Percentiles rank a stretch among this genome's conserved stretches.
phyloP scores from a whole-genome alignment of 2,888 invertebrate genomes.

The Xiphydria camelus region DNA sequence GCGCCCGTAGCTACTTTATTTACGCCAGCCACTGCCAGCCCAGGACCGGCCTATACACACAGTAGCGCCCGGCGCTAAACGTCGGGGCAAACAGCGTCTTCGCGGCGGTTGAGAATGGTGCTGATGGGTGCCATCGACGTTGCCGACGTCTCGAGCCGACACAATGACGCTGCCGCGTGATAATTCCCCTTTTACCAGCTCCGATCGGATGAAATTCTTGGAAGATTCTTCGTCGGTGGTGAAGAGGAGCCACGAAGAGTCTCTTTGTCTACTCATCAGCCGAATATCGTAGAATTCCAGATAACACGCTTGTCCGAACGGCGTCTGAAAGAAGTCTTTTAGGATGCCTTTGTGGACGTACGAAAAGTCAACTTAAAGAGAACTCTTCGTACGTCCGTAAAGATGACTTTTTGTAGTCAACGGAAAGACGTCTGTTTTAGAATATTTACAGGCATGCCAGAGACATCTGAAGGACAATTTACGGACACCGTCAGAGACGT shows the following conservation, averaged over 20 bases:
- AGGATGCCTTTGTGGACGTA: no score
- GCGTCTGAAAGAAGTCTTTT: no score
- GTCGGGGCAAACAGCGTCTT: constrained; percentile 35
- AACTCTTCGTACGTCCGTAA: no score
- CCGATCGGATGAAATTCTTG: neutral
- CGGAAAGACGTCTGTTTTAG: no score
- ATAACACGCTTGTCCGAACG: no score
- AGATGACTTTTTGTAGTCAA: no score
- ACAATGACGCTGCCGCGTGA: neutral
- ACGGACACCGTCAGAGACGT: no score
- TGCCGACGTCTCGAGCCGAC: constrained; percentile 27
- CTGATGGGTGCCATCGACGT: constrained; percentile 20
- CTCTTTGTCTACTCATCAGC: no score
- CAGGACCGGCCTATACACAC: neutral
- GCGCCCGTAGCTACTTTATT: constrained; percentile 45
- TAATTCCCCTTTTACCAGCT: constrained; percentile 1
- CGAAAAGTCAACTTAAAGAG: no score
- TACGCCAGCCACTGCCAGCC: constrained; percentile 27
- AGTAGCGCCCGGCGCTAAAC: constrained; percentile 29
- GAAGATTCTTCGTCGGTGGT: neutral
- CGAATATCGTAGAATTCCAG: no score
- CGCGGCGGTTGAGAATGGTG: constrained; percentile 28
- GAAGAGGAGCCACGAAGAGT: neutral
- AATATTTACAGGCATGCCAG: no score
- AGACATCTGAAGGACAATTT: no score